Evolutionary conservation across 2,113 vertebrate species (phyloP).

Genomic region (Sciurus niger): DNA sequence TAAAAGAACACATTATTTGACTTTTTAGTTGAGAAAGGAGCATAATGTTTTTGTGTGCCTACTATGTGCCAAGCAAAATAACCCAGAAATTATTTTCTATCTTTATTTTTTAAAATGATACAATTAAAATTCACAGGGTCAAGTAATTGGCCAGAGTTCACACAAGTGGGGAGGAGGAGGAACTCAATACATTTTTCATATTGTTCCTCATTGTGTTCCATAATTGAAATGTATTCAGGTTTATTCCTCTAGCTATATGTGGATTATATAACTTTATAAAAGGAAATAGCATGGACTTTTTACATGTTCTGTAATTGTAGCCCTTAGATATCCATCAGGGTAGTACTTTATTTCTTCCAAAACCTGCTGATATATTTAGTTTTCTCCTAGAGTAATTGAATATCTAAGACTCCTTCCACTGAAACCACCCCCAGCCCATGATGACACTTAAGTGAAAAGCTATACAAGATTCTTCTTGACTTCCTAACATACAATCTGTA

Average conservation of each 20-base stretch:
- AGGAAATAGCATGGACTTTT: background rate
- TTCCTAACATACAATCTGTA: slow-evolving; percentile 72
- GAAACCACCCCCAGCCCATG: background rate
- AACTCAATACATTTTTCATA: background rate
- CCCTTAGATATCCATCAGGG: background rate
- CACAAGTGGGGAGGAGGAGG: background rate
- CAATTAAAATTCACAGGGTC: background rate
- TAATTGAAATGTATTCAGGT: background rate
- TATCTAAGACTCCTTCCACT: background rate
- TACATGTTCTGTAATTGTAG: background rate
- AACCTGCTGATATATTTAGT: background rate
- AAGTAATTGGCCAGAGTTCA: background rate
- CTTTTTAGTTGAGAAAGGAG: background rate
- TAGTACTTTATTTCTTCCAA: background rate
- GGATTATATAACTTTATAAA: slow-evolving; percentile 33
- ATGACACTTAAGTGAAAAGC: slow-evolving; percentile 66
- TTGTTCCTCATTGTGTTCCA: background rate
- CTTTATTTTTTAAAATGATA: slow-evolving; percentile 6
- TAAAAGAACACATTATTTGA: slow-evolving; percentile 21
- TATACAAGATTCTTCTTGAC: slow-evolving; percentile 56
- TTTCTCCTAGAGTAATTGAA: background rate
- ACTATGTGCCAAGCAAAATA: background rate
- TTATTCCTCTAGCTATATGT: slow-evolving; percentile 31
- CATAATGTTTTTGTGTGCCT: background rate
- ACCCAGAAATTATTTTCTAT: slow-evolving; percentile 14